Percentiles rank a stretch among this genome's conserved stretches.
Conservation (phyloP, 37 sponge, comb jelly and placozoan species). For the Aplysina aerophoba region DNA sequence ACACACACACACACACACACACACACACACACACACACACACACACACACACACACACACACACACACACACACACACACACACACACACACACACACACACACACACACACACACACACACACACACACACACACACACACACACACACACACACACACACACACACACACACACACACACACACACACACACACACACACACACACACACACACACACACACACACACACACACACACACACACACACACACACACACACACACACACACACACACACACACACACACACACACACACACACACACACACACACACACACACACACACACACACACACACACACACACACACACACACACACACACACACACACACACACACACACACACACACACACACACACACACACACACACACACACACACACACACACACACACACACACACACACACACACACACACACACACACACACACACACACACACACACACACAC, state of each 20-base stretch:
- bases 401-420: constrained; percentile 26
- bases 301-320: no score
- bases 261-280: no score
- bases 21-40: constrained; percentile 43
- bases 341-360: background rate
- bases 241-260: background rate
- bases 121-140: constrained; percentile 34
- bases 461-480: constrained; percentile 21
- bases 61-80: background rate
- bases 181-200: no score
- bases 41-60: constrained; percentile 26
- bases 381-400: background rate
- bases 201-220: no score
- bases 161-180: no score
- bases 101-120: constrained; percentile 15
- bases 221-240: constrained; percentile 32
- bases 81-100: constrained; percentile 2
- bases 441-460: constrained; percentile 18
- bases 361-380: background rate
- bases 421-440: constrained; percentile 19
- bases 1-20: constrained; percentile 41
- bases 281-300: no score
- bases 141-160: no score
- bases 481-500: constrained; percentile 18
- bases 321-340: background rate